phyloP scores from a whole-genome alignment of 2,797 vertebrate genomes.

The Xiphorhynchus erythropygius region DNA sequence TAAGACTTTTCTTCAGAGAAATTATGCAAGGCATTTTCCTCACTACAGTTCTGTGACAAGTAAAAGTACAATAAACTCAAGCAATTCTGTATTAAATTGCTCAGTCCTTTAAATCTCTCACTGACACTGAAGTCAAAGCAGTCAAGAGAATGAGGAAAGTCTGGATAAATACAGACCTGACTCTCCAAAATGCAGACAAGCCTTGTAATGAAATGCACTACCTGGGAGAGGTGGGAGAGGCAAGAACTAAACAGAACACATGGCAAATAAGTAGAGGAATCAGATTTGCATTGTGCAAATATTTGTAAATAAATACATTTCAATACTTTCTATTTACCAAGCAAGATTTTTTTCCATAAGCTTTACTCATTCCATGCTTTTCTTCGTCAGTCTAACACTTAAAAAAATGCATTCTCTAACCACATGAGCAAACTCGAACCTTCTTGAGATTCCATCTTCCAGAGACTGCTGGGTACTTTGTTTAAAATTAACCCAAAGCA shows the following conservation, averaged over 20 bases:
- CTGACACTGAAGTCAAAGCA: not conserved
- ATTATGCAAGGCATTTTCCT: not conserved
- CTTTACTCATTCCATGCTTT: not conserved
- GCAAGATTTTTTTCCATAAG: not conserved
- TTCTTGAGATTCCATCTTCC: not conserved
- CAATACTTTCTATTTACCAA: not conserved
- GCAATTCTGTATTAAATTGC: not conserved
- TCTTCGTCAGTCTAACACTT: not conserved
- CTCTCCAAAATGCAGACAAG: not conserved
- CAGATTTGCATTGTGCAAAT: not conserved
- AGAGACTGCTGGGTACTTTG: not conserved
- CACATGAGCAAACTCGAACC: not conserved
- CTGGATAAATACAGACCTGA: not conserved
- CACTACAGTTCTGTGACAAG: not conserved
- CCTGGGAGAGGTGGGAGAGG: not conserved
- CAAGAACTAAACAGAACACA: not conserved
- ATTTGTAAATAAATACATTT: not conserved
- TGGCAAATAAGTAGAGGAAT: not conserved
- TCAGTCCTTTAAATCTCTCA: not conserved
- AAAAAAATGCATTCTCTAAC: not conserved
- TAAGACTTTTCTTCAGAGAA: not conserved
- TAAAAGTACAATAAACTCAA: not conserved
- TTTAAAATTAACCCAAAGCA: not conserved
- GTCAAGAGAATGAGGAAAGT: not conserved
- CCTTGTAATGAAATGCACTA: not conserved